Evolutionary conservation across 2,113 vertebrate genomes (phyloP).

Genomic region (Orientallactaga bullata): DNA sequence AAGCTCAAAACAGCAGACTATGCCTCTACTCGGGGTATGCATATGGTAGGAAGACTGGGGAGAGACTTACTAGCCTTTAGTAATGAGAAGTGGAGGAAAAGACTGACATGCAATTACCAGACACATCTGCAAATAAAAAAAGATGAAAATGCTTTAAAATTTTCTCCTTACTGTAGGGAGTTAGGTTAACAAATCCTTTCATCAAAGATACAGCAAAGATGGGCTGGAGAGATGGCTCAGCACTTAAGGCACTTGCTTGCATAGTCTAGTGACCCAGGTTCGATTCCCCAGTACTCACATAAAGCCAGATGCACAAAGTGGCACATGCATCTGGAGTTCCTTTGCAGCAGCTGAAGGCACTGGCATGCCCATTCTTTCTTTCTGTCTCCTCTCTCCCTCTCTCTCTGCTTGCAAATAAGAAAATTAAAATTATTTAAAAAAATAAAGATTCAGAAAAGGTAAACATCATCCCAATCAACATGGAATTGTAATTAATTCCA

Average conservation of each 20-base stretch:
- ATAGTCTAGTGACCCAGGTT: no score
- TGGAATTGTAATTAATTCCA: conserved; percentile 13
- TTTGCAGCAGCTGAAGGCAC: no score
- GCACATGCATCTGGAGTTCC: no score
- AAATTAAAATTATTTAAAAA: no score
- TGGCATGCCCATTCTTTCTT: no score
- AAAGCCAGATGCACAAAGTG: no score
- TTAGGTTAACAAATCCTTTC: conserved; percentile 26
- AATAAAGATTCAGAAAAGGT: not conserved
- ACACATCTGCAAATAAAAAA: conserved; percentile 30
- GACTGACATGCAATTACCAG: not conserved
- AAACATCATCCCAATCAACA: not conserved
- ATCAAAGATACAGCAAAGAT: not conserved
- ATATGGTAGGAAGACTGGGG: not conserved
- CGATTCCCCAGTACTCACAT: no score
- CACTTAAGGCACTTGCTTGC: no score
- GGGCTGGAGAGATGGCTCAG: no score
- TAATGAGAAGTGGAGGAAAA: not conserved
- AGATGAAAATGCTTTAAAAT: conserved; percentile 1
- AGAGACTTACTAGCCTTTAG: not conserved
- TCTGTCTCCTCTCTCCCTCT: no score
- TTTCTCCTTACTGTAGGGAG: not conserved
- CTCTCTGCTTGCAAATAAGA: no score
- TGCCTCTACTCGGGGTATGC: not conserved
- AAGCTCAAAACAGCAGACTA: not conserved